Conservation (phyloP, 2,113 vertebrate genomes). For the Atlantisia rogersi region DNA sequence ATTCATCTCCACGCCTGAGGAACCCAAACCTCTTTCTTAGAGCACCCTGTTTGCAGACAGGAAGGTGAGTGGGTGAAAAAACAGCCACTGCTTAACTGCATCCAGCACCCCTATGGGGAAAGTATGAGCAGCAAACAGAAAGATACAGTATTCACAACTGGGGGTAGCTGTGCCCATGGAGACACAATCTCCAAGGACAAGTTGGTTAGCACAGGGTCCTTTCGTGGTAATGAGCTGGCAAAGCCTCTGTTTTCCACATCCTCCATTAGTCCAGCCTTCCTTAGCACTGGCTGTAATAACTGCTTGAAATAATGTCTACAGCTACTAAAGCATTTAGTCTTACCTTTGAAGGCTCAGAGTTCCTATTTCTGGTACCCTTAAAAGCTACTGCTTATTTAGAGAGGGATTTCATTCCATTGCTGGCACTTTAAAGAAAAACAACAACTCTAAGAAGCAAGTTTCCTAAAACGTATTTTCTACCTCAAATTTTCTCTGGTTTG, state of each 20-base stretch:
- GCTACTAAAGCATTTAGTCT: background rate
- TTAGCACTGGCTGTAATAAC: background rate
- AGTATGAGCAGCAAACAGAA: background rate
- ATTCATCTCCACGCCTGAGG: background rate
- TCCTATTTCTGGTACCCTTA: background rate
- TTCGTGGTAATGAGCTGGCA: background rate
- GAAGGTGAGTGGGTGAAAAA: background rate
- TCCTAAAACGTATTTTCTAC: background rate
- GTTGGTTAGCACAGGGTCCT: background rate
- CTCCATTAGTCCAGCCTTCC: background rate
- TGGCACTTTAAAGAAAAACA: background rate
- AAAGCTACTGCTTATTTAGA: background rate
- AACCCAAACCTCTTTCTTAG: background rate
- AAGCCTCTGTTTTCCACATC: background rate
- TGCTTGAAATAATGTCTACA: background rate
- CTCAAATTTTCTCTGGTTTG: background rate
- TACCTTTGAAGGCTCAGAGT: background rate
- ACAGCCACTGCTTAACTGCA: background rate
- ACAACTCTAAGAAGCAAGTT: background rate
- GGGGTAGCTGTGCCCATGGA: background rate
- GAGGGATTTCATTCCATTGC: background rate
- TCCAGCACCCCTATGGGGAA: background rate
- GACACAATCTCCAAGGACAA: background rate
- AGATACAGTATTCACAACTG: background rate
- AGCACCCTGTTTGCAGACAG: background rate